Base-by-base conservation (phyloP, 2,113 vertebrate species). In the Camelus dromedarius region DNA sequence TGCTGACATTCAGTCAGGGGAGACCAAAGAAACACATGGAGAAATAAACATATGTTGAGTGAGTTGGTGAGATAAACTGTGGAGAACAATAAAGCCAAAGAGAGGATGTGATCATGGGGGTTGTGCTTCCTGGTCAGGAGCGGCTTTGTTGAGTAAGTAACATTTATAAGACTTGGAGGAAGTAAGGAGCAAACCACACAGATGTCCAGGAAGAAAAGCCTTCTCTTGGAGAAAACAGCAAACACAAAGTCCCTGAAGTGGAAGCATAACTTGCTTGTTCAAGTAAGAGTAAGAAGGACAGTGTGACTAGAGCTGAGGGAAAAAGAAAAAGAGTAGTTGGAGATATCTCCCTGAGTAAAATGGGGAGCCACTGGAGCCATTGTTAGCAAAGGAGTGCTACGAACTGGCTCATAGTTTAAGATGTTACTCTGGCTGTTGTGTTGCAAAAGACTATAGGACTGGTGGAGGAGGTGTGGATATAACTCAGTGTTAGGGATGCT, bases 11-110 rank as follows among this genome's bases (percentile, higher is more conserved):
- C 42, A 88, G 38, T 83, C 67, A 93, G 32, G 38, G 20, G 54
- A 87, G 42, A 94, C 13, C 24, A 60, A 66, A 81, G 70, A 95
- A 90, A 86, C 13, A 35, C 67, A 86, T 19, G 54, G 72, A 86
- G 66, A 86, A 82, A 35, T 48, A 52, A 81, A 52, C 82, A 83
- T 50, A 22, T 60, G 60, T 35, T 24, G 11, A 16, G 2, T 46
- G 64, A 87, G 22, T 48, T 64, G 28, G 13, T 72, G 48, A 87
- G 18, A 42, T 58, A 82, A 72, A 18, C 6, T 46, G 58, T 46
- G 50, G 67, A 82, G 50, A 75, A 60, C 15, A 83, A n/a, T 52
- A 66, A 67, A 69, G 42, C 50, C 81, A 82, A 6, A 67, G 60
- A 67, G 35, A 76, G 42, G 50, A n/a, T 83, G n/a, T 76, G 28